Evolutionary conservation across 2,113 vertebrate species (phyloP).

Genomic region (Megaceryle torquata): DNA sequence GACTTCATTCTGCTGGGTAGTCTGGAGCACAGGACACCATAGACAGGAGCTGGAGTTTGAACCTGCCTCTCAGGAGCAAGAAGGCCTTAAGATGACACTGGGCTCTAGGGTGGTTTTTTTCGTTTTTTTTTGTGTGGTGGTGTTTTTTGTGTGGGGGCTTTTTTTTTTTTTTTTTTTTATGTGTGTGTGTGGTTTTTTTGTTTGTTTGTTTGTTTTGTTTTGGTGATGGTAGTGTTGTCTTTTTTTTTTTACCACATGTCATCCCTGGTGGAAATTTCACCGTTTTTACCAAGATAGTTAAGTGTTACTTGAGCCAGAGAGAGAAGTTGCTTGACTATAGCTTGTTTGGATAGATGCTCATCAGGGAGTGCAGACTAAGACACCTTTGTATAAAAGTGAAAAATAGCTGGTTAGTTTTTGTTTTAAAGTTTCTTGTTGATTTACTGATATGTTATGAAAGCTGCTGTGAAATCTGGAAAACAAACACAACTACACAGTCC

Average conservation of each 20-base stretch:
- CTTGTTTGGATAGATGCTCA: not conserved
- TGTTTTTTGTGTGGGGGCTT: too few species aligned
- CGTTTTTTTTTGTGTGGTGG: too few species aligned
- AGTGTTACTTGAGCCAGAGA: not conserved
- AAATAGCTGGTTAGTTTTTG: not conserved
- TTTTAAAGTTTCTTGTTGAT: too few species aligned
- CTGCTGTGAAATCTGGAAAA: not conserved
- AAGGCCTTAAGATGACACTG: rapidly evolving
- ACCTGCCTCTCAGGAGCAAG: not conserved
- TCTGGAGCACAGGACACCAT: rapidly evolving
- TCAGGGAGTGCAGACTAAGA: not conserved
- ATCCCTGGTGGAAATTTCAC: not conserved
- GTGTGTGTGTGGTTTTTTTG: too few species aligned
- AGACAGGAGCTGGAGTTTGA: not conserved
- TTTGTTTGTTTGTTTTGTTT: too few species aligned
- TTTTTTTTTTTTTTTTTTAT: too few species aligned
- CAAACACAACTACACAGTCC: too few species aligned
- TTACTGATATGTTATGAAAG: rapidly evolving
- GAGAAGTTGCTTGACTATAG: not conserved
- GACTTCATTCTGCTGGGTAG: not conserved
- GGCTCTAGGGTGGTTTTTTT: not conserved
- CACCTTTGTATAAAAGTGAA: not conserved
- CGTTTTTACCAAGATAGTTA: not conserved
- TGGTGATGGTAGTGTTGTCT: too few species aligned
- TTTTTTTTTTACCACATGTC: not conserved